Evolutionary conservation across 2,888 invertebrate species (phyloP).

Genomic region (Phyllotreta striolata): DNA sequence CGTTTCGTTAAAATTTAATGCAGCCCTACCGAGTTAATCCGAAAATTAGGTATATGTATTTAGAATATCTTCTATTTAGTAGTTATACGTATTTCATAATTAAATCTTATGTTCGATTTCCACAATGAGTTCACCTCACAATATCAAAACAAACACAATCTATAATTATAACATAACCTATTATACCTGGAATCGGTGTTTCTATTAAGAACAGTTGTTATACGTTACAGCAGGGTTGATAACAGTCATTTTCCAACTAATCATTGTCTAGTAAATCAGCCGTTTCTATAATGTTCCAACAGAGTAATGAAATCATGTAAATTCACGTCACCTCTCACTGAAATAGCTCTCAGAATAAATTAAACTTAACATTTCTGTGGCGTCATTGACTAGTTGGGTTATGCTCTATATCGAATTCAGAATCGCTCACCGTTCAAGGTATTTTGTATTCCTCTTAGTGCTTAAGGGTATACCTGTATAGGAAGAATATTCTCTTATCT

Average conservation of each 20-base stretch:
- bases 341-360: slow-evolving; percentile 23
- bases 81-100: too few relatives aligned
- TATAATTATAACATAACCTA: slow-evolving; percentile 1
- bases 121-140: too few relatives aligned
- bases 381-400: slow-evolving; percentile 21
- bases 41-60: too few relatives aligned
- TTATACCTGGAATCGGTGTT: slow-evolving; percentile 6
- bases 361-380: slow-evolving; percentile 26
- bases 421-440: slow-evolving; percentile 16
- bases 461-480: too few relatives aligned
- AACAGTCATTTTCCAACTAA: slow-evolving; percentile 26
- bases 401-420: slow-evolving; percentile 23
- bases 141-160: background rate
- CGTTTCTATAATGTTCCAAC: slow-evolving; percentile 22
- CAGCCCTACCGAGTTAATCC: too few relatives aligned
- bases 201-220: slow-evolving; percentile 18
- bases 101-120: too few relatives aligned
- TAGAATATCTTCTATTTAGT: too few relatives aligned
- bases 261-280: slow-evolving; percentile 27
- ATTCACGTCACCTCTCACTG: slow-evolving; percentile 23
- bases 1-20: too few relatives aligned
- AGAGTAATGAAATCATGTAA: slow-evolving; percentile 26
- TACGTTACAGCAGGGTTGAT: slow-evolving; percentile 1
- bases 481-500: too few relatives aligned
- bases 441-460: background rate